Percentiles rank a stretch among this genome's conserved stretches.
Evolutionary conservation across 1,140 invertebrate species (phyloP).

Genomic region (Conus betulinus): DNA sequence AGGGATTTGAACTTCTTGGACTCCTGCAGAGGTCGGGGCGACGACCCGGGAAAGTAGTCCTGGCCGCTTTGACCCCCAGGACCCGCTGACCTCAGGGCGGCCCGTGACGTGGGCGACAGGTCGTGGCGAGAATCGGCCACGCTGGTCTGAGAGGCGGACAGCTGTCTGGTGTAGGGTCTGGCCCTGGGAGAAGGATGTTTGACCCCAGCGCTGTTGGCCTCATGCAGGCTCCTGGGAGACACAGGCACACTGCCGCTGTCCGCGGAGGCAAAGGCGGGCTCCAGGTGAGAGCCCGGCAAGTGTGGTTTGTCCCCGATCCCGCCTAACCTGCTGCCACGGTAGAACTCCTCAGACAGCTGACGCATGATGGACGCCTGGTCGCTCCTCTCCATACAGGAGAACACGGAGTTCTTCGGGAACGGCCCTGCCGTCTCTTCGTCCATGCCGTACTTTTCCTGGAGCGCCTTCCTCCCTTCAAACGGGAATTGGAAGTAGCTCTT

Average conservation of each 20-base stretch:
- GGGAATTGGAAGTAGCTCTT: constrained; percentile 18
- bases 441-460: constrained; percentile 49
- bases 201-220: constrained; percentile 63
- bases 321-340: constrained; percentile 35
- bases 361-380: constrained; percentile 82
- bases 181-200: constrained; percentile 55
- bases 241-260: constrained; percentile 45
- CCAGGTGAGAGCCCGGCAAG: constrained; percentile 57
- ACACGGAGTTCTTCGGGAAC: not conserved
- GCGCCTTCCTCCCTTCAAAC: constrained; percentile 43
- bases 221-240: constrained; percentile 51
- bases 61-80: constrained; percentile 54
- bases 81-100: not conserved
- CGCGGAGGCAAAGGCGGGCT: constrained; percentile 32
- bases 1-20: constrained; percentile 19
- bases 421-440: constrained; percentile 43
- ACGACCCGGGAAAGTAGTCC: constrained; percentile 29
- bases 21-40: constrained; percentile 1
- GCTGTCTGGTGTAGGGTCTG: constrained; percentile 61
- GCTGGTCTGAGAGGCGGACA: constrained; percentile 57
- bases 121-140: constrained; percentile 54
- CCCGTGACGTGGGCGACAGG: constrained; percentile 29
- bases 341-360: constrained; percentile 77
- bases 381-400: constrained; percentile 4
- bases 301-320: constrained; percentile 53